A percentile compares a stretch with the other conserved stretches of the same genome.
phyloP scores from a whole-genome alignment of 1,140 invertebrate species.

The Pseudomyrmex concolor region DNA sequence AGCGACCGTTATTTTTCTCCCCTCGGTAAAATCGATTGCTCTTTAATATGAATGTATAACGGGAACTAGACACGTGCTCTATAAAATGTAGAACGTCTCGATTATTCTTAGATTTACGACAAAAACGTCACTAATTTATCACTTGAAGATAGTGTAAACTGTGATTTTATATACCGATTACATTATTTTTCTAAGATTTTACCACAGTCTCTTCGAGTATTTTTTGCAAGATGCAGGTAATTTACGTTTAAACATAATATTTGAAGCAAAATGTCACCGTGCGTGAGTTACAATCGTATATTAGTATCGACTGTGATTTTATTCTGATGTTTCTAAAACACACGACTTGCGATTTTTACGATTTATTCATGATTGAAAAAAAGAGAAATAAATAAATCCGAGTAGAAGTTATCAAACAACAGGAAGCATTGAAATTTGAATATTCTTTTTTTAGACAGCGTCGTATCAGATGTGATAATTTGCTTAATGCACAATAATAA shows the following conservation, averaged over 20 bases:
- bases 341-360: not conserved
- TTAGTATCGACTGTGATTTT: conserved; percentile 1
- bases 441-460: not conserved
- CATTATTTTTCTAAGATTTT: no score
- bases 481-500: conserved; percentile 28
- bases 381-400: no score
- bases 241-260: no score
- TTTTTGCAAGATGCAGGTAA: no score
- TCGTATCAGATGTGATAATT: not conserved
- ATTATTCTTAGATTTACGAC: not conserved
- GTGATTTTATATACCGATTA: no score
- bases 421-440: no score
- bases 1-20: conserved; percentile 1
- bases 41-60: not conserved
- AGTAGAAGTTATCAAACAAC: no score
- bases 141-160: no score
- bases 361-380: not conserved
- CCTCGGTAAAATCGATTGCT: conserved; percentile 13
- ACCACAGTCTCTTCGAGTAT: no score
- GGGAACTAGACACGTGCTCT: not conserved
- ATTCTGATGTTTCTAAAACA: not conserved
- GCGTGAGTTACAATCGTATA: not conserved
- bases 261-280: no score
- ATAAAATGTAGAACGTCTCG: not conserved
- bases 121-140: not conserved